These are phyloP conservation scores for Antheraea mylitta DNA, from an alignment of 1,140 invertebrate species.

Conservation along the genomic window DNA sequence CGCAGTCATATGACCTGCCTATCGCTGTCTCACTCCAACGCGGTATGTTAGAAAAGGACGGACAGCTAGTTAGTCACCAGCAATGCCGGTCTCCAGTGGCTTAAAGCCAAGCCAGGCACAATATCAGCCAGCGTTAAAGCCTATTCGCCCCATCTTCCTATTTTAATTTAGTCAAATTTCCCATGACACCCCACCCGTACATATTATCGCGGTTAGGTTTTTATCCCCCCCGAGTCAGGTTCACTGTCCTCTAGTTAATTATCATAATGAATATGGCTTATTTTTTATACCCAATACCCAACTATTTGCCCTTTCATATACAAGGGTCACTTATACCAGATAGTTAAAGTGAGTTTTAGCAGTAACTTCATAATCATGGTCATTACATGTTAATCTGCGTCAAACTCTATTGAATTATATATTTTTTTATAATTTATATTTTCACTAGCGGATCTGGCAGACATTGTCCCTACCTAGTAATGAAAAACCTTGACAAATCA, in stretches of 20 bases:
- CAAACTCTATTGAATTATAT: too few species aligned
- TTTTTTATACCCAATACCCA: too few species aligned
- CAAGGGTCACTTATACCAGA: too few species aligned
- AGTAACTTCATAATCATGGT: too few species aligned
- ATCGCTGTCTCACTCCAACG: conserved; percentile 36
- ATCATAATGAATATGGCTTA: neutral
- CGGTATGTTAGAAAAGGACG: conserved; percentile 31
- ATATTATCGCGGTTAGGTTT: conserved; percentile 13
- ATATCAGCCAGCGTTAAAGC: conserved; percentile 41
- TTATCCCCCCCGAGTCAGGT: neutral
- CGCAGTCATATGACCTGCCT: conserved; percentile 43
- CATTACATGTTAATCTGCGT: too few species aligned
- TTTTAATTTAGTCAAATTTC: conserved; percentile 78
- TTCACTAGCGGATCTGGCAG: too few species aligned
- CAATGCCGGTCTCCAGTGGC: conserved; percentile 48
- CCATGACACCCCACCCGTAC: conserved; percentile 67
- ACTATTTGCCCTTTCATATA: too few species aligned
- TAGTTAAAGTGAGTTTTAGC: too few species aligned
- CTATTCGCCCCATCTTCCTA: conserved; percentile 76
- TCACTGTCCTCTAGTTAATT: neutral
- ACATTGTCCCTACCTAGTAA: too few species aligned
- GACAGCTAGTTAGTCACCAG: conserved; percentile 62
- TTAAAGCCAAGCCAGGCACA: conserved; percentile 54
- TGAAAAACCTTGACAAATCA: too few species aligned
- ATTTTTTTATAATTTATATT: too few species aligned